These are phyloP conservation scores for Incurvaria masculella DNA, from an alignment of 2,888 invertebrate species.

Conservation along the genomic window DNA sequence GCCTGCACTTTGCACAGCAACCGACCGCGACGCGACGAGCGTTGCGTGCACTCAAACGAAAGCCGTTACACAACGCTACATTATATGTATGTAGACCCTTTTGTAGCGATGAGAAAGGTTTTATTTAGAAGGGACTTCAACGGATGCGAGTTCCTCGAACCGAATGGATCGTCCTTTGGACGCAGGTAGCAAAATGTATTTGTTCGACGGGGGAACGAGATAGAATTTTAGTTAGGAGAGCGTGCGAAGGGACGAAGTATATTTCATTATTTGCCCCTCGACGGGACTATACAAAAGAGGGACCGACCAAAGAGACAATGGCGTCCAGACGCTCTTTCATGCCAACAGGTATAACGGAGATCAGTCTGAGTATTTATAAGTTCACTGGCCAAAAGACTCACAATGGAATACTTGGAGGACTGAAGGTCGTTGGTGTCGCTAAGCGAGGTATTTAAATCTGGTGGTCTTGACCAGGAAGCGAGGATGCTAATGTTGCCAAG, in stretches of 20 bases:
- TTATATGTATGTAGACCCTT: no score
- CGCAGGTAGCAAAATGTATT: neutral
- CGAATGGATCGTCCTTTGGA: neutral
- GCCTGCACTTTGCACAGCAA: constrained; percentile 23
- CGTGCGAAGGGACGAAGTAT: neutral
- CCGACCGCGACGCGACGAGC: neutral
- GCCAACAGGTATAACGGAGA: neutral
- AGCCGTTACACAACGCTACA: constrained; percentile 30
- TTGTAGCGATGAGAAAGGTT: no score
- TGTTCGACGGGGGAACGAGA: neutral
- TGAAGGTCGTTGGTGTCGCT: neutral
- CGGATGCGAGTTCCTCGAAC: neutral
- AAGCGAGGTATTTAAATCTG: no score
- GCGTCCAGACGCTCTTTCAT: neutral
- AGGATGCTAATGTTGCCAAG: constrained; percentile 28
- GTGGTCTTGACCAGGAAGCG: constrained; percentile 29
- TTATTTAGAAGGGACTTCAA: no score
- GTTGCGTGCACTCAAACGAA: constrained; percentile 19
- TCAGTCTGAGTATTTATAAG: neutral
- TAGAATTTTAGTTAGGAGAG: neutral
- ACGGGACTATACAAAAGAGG: neutral
- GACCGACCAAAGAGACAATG: neutral
- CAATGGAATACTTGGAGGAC: neutral
- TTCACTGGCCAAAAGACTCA: neutral
- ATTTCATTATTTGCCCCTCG: neutral